Conservation (phyloP, 2,888 invertebrate genomes). For the Tuberolachnus salignus region DNA sequence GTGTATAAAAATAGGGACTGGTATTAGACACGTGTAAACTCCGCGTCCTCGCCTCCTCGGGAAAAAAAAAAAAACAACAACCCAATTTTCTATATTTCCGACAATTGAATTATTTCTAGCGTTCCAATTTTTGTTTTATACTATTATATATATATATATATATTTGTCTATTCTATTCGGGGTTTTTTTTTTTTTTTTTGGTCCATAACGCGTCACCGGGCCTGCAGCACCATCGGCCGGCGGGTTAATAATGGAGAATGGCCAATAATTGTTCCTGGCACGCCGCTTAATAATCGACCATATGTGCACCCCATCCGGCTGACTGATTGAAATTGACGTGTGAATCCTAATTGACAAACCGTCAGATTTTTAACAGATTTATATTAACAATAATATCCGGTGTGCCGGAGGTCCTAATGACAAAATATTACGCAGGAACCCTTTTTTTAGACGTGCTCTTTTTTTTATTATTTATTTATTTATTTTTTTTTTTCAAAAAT, state of each 20-base stretch:
- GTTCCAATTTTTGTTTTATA: background rate
- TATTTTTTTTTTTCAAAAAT: slow-evolving; percentile 23
- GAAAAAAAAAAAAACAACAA: background rate
- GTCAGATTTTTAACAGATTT: slow-evolving; percentile 45
- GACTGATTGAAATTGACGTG: slow-evolving; percentile 56
- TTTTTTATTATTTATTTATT: background rate
- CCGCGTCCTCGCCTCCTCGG: no score
- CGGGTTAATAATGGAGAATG: slow-evolving; percentile 54
- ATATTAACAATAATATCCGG: slow-evolving; percentile 54
- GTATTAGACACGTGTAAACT: no score
- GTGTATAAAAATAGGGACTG: no score
- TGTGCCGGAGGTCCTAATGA: slow-evolving; percentile 44
- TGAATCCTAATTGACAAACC: slow-evolving; percentile 53
- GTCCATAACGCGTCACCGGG: slow-evolving; percentile 15
- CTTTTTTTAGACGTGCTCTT: slow-evolving; percentile 11
- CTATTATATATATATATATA: no score
- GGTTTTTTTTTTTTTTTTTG: background rate
- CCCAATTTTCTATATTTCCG: background rate
- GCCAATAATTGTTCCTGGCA: slow-evolving; percentile 53
- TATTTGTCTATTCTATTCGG: background rate
- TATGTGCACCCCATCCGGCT: slow-evolving; percentile 49
- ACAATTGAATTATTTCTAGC: slow-evolving; percentile 1
- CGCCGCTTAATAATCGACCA: slow-evolving; percentile 17
- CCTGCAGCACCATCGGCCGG: background rate
- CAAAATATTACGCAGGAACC: slow-evolving; percentile 18